Evolutionary conservation across 2,797 vertebrate genomes (phyloP), one percentile per base, ranked within the genome.

Genomic region (Gephyroberyx darwinii): DNA sequence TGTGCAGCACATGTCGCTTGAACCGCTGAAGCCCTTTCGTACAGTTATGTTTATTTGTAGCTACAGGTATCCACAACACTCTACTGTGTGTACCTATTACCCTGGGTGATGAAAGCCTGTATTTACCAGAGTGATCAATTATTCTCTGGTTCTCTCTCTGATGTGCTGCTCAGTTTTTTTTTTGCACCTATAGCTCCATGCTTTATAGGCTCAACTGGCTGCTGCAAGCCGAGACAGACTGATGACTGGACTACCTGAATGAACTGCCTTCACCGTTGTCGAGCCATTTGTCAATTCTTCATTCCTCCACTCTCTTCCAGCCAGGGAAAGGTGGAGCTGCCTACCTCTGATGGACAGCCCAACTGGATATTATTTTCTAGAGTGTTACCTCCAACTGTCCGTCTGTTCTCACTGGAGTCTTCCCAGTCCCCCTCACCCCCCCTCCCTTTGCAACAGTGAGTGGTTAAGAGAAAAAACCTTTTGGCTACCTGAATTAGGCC

Each of bases 241-340:
- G 89, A 93, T 92, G 92, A 84, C 86, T 85, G 62, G 75, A 80
- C 90, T 80, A 75, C 77, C 75, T 81, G 86, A 92, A 93, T 92
- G 88, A 92, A 94, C 91, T 92, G 89, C 91, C 83, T 83, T 87
- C 81, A 75, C 81, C 30, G 71, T 90, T 85, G 90, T 85, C 53
- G 31, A 75, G 71, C 91, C 88, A 93, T 93, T 92, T 90, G 83
- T 94, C 93, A 93, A 88, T 88, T 92, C 86, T 91, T 91, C 89
- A 91, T 93, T 92, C 85, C 84, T 88, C 74, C 37, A 66, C 79
- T 80, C 77, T 78, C 75, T 66, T 69, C 81, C 84, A 72, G 86
- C 68, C 13, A 39, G 81, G 72, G 76, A 85, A 80, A 81, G 75
- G 85, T 83, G 79, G 84, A 85, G 79, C 85, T 81, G 83, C 81